A percentile compares a stretch with the other conserved stretches of the same genome.
phyloP scores from a whole-genome alignment of 2,113 vertebrate species.

The Butorides virescens region DNA sequence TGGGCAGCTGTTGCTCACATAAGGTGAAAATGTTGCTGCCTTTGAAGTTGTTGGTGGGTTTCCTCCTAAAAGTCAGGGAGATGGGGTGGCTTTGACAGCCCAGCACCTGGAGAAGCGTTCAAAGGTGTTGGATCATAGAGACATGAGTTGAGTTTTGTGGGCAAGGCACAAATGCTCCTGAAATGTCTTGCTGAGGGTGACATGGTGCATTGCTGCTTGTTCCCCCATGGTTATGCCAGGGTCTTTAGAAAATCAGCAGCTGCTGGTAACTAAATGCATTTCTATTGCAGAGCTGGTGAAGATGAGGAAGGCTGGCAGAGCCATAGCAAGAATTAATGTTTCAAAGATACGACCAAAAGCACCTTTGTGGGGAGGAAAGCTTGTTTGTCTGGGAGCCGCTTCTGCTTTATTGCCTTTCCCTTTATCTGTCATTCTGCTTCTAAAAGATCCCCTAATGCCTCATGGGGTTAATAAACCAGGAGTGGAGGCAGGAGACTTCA shows the following conservation, averaged over 20 bases:
- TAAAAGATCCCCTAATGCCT: background rate
- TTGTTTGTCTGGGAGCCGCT: background rate
- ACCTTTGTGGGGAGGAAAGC: background rate
- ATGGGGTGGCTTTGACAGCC: background rate
- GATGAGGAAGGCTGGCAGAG: background rate
- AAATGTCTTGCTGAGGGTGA: background rate
- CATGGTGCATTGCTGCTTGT: background rate
- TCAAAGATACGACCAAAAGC: background rate
- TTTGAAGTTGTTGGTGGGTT: background rate
- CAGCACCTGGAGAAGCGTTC: background rate
- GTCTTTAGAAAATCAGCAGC: background rate
- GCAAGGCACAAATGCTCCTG: background rate
- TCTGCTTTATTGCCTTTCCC: background rate
- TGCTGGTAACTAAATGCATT: background rate
- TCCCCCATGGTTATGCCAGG: background rate
- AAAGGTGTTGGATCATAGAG: background rate
- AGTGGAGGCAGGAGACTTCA: background rate
- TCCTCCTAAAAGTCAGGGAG: background rate
- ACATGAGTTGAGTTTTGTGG: background rate
- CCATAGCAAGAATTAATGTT: background rate
- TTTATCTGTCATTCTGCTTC: background rate
- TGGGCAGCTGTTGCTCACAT: background rate
- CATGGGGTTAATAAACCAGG: constrained; percentile 28
- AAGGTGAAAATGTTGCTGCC: background rate
- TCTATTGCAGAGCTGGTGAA: background rate